Base-by-base conservation (phyloP, 2,113 vertebrate genomes). In the Lasiurus cinereus region DNA sequence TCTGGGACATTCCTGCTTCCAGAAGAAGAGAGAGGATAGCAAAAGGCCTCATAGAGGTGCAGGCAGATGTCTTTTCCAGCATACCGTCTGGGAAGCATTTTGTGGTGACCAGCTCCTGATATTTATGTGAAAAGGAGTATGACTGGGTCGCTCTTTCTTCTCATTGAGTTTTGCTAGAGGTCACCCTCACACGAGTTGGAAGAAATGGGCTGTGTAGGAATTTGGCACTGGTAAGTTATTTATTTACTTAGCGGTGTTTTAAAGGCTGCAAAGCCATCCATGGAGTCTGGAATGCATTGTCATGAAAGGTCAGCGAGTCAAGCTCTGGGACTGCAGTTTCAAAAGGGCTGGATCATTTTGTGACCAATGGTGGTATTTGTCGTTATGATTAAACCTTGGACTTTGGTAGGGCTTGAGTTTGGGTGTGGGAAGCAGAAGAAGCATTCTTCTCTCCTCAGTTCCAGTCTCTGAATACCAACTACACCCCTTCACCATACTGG, bases 141-240 rank as follows among this genome's bases (percentile, higher is more conserved):
- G 78, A 73, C 74, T 79, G 33, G 50, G 19, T 77, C 7, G 12
- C 36, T 89, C 73, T 80, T 74, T 83, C 36, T 93, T 95, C 59
- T 94, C 18, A 27, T 2, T 96, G 91, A 90, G 39, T 96, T 92
- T 92, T 93, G 83, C 82, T 24, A 86, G 90, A 91, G 88, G 90
- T 94, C 18, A 0, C 50, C 10, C 12, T 83, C 67, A 85, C 66
- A 80, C 79, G 89, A 77, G 36, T 69, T 94, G 67, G 90, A 94
- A 82, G 94, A 91, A 91, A 94, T 86, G 90, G 93, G 18, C 39
- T 84, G 36, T 90, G 82, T 80, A 90, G 48, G 88, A 97, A 82
- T 93, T 93, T 90, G 39, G 88, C 31, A n/a, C 87, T 92, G 70
- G 77, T 78, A 94, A 78, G 48, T 96, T 96, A 88, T 95, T 96